phyloP scores from a whole-genome alignment of 2,888 invertebrate genomes.

The Tineola bisselliella region DNA sequence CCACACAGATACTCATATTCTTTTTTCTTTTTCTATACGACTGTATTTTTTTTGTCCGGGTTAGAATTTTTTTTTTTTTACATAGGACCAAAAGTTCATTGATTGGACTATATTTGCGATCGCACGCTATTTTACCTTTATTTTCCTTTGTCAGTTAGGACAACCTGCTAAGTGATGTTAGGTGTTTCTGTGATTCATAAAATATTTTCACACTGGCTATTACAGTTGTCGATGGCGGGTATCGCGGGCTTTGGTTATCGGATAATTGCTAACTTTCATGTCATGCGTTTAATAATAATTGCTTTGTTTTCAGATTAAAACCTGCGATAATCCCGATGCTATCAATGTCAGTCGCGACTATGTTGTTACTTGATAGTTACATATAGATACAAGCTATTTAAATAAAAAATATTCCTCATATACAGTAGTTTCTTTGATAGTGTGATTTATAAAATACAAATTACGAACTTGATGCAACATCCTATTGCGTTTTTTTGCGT shows the following conservation, averaged over 20 bases:
- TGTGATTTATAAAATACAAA: background rate
- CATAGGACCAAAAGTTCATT: no score
- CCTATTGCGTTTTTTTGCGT: background rate
- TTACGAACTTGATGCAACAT: background rate
- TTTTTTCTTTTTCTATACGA: no score
- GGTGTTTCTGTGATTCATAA: slow-evolving; percentile 2
- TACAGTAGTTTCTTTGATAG: background rate
- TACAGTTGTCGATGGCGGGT: background rate
- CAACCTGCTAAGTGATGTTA: slow-evolving; percentile 7
- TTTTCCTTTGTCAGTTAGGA: slow-evolving; percentile 21
- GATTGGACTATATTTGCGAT: slow-evolving; percentile 39
- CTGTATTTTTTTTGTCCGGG: no score
- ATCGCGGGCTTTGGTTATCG: background rate
- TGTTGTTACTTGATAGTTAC: background rate
- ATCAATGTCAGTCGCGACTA: background rate
- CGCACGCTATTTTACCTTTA: slow-evolving; percentile 25
- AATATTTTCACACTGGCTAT: background rate
- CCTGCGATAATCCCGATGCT: background rate
- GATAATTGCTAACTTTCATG: slow-evolving; percentile 6
- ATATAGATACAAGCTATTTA: background rate
- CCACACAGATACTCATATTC: no score
- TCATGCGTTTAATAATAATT: slow-evolving; percentile 6
- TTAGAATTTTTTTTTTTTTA: no score
- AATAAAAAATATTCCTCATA: background rate
- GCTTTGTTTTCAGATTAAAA: slow-evolving; percentile 1